Evolutionary conservation across 2,888 invertebrate species (phyloP).

Genomic region (Tetanocera ferruginea): DNA sequence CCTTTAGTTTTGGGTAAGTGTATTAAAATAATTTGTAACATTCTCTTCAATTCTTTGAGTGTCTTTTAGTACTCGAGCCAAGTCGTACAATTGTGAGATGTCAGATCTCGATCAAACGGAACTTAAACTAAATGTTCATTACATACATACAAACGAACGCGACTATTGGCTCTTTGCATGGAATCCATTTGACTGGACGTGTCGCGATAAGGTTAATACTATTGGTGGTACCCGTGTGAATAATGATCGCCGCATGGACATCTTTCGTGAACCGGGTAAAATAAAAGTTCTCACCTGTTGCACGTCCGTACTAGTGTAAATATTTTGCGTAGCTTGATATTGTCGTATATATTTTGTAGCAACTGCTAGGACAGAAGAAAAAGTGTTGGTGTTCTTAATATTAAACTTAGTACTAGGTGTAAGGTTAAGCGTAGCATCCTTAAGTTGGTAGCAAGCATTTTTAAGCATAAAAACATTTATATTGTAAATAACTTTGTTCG

Average conservation of each 20-base stretch:
- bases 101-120: constrained; percentile 85
- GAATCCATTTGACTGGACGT: constrained; percentile 82
- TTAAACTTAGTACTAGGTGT: background rate
- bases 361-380: constrained; percentile 41
- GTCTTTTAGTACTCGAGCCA: constrained; percentile 61
- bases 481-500: constrained; percentile 25
- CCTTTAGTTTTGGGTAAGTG: constrained; percentile 80
- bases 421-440: constrained; percentile 1
- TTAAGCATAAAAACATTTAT: background rate
- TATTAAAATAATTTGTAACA: background rate
- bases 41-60: background rate
- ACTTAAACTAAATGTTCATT: constrained; percentile 80
- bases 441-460: background rate
- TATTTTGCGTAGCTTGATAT: constrained; percentile 48
- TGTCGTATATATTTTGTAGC: constrained; percentile 45
- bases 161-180: constrained; percentile 83
- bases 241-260: constrained; percentile 70
- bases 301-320: constrained; percentile 66
- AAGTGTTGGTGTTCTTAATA: constrained; percentile 1
- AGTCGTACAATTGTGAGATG: constrained; percentile 78
- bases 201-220: constrained; percentile 71
- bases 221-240: constrained; percentile 69
- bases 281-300: constrained; percentile 67
- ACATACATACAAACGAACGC: constrained; percentile 74
- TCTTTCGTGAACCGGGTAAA: constrained; percentile 71